These are phyloP conservation scores for Eupsilia transversa DNA, from an alignment of 2,888 invertebrate genomes.

Conservation along the genomic window DNA sequence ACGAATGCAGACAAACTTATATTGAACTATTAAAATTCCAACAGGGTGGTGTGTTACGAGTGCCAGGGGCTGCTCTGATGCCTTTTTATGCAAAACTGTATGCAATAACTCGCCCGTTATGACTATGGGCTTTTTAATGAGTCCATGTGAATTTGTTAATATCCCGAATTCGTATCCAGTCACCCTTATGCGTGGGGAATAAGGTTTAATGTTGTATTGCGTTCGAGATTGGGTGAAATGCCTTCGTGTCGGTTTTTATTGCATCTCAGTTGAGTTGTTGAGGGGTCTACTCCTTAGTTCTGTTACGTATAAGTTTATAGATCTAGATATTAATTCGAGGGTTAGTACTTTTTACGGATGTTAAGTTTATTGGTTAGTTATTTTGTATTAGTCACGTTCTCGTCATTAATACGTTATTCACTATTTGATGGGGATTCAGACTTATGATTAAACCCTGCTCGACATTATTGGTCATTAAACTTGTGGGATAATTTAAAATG, in stretches of 20 bases:
- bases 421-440: slow-evolving; percentile 14
- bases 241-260: slow-evolving; percentile 68
- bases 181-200: slow-evolving; percentile 43
- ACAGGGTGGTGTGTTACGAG: slow-evolving; percentile 50
- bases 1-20: slow-evolving; percentile 69
- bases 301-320: slow-evolving; percentile 57
- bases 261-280: slow-evolving; percentile 53
- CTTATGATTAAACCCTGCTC: slow-evolving; percentile 36
- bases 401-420: slow-evolving; percentile 35
- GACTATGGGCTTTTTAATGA: slow-evolving; percentile 79
- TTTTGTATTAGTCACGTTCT: slow-evolving; percentile 47
- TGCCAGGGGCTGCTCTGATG: slow-evolving; percentile 41
- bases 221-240: slow-evolving; percentile 50
- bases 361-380: slow-evolving; percentile 52
- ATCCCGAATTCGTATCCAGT: slow-evolving; percentile 40
- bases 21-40: slow-evolving; percentile 85
- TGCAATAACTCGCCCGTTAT: slow-evolving; percentile 81
- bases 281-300: slow-evolving; percentile 53
- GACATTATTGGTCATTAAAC: slow-evolving; percentile 1
- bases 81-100: slow-evolving; percentile 85
- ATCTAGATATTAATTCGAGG: slow-evolving; percentile 60
- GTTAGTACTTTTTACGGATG: slow-evolving; percentile 51
- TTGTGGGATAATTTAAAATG: slow-evolving; percentile 2
- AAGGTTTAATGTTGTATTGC: slow-evolving; percentile 56
- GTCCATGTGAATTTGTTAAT: slow-evolving; percentile 71